Base-by-base conservation (phyloP, 2,888 invertebrate genomes). In the Unio delphinus region DNA sequence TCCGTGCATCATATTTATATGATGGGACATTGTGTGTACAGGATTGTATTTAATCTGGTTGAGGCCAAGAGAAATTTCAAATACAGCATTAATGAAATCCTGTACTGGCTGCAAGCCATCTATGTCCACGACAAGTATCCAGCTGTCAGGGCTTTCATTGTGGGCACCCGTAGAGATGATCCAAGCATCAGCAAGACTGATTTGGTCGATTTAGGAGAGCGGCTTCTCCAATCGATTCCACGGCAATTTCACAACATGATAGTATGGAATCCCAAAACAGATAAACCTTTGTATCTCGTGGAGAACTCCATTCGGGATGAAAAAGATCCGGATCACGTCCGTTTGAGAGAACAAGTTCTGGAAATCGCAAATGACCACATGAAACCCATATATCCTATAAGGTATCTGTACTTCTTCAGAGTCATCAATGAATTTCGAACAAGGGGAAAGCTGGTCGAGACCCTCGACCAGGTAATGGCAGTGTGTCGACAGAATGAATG, bases 1-100 rank as follows among this genome's bases (percentile, higher is more conserved):
- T 72, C 74, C n/a, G 73, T 75, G 0, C 79, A 80, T 58, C 80
- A 80, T 64, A 70, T 80, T 45, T 79, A 79, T 69, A 80, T 80
- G 80, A 73, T 76, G 55, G 80, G 76, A 3, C 77, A 79, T 61
- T 75, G 75, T 61, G 67, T 80, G 7, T 80, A 79, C 64, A 30
- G 79, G 26, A 69, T 79, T 23, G 79, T 78, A 58, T 80, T 80
- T 62, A 78, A 71, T 63, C 55, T 79, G n/a, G 70, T 73, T 34
- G 80, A 80, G 54, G 80, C 79, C 5, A 71, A 70, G 17, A 67
- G 66, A 26, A 70, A 78, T 58, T 78, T 75, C 61, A 64, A 68
- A n/a, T 11, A 30, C 26, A 62, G 68, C 2, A 65, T 78, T 61
- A 62, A 66, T 30, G 72, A 72, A 18, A 64, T 80, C 5, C 54